Base-by-base conservation (phyloP, 2,113 vertebrate species). In the Odobenus rosmarus region DNA sequence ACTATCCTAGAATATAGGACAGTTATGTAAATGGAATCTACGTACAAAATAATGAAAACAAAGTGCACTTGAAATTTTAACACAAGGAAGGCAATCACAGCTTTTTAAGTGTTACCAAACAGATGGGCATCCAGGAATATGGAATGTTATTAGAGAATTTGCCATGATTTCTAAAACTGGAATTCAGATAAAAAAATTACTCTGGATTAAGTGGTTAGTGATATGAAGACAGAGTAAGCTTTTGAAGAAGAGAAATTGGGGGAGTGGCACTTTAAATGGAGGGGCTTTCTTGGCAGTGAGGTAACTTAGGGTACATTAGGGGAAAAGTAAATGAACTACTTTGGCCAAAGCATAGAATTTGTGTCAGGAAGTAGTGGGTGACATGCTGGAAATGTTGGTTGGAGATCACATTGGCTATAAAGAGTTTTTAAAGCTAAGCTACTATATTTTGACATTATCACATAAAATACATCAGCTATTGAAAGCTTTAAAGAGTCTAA, bases 391-490 rank as follows among this genome's bases (percentile, higher is more conserved):
- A 96, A 94, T 21, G 2, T 14, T 82, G 24, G 57, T 15, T 55
- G 42, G 7, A 31, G 69, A 72, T 49, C 24, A 85, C 36, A 79
- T 15, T n/a, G 62, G 81, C 5, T 6, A 2, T 33, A 61, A 55
- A 84, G 51, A 51, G 13, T 39, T 61, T 86, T 83, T 53, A 95
- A 16, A 64, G 23, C 61, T 53, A 79, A 59, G 19, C 23, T 83
- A 67, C 26, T 87, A 11, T 18, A 59, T 42, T 88, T 88, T 95
- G 59, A 93, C n/a, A 84, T 85, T 71, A 93, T 71, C 49, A 62
- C n/a, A 72, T 69, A 93, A 94, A 92, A 84, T 36, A 42, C 0
- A 39, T 74, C 36, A 84, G 5, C 3, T 81, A 59, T 23, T 57
- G 15, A 51, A 94, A n/a, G 64, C 3, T 69, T 84, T 85, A 42